Base-by-base conservation (phyloP, 2,113 vertebrate genomes). In the Dipodomys merriami region DNA sequence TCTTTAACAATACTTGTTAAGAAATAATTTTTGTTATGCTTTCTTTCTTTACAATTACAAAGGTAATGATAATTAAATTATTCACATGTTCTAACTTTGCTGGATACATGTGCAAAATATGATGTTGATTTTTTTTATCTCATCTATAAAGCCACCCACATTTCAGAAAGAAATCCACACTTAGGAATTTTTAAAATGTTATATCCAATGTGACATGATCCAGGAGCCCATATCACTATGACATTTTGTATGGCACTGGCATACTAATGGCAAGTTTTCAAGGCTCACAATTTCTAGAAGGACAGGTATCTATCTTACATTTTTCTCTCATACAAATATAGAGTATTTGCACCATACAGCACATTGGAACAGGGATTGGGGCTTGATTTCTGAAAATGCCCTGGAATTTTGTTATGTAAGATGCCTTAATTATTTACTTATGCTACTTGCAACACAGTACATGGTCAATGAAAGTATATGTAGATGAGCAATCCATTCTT, bases 31-130 rank as follows among this genome's bases (percentile, higher is more conserved):
- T 77, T 69, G 4, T 20, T 35, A 16, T 30, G n/a, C 5, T 88
- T 93, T 80, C 3, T 89, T 82, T 95, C 35, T 80, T 68, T 91
- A 73, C 78, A 79, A 94, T 88, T 67, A 65, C n/a, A 29, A 79
- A n/a, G 53, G 84, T 72, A 68, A 64, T 57, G 67, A 73, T 79
- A 53, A 68, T 57, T 13, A 71, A 72, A 15, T 33, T 90, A 67
- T 12, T n/a, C 46, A 57, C 39, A 46, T 20, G 49, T 23, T 8
- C 19, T 65, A 83, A 57, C n/a, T 44, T 1, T 64, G 33, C 3
- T 65, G 35, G 35, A 3, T 7, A n/a, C 8, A 6, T 72, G 9
- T n/a, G 23, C 69, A 92, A 65, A 82, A 83, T 69, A 91, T 74
- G 23, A 46, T 35, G 53, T 0, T 79, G 7, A 76, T 65, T 88